Conservation (phyloP, 2,113 vertebrate genomes). For the Nettapus auritus region DNA sequence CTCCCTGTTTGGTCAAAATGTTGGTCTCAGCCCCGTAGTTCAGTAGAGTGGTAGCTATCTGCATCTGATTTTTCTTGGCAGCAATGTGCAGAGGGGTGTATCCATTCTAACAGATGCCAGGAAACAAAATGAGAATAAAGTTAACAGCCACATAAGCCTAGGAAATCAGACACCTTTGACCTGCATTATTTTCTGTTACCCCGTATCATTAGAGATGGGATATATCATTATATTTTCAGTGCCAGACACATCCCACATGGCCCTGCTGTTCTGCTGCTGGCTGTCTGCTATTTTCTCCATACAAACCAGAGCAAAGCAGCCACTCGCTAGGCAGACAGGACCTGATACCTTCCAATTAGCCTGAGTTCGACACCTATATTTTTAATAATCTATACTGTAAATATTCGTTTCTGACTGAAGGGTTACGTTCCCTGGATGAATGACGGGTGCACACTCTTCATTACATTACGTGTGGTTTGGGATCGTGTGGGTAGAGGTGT, state of each 20-base stretch:
- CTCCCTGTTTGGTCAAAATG: constrained; percentile 93
- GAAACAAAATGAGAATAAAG: background rate
- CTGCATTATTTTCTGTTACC: background rate
- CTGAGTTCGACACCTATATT: rapidly evolving
- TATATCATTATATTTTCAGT: background rate
- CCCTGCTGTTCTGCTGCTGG: background rate
- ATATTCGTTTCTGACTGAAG: background rate
- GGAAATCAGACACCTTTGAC: background rate
- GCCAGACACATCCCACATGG: background rate
- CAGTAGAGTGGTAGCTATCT: constrained; percentile 90
- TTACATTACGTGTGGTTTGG: background rate
- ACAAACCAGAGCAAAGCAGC: background rate
- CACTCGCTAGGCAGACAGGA: background rate
- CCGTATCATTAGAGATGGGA: background rate
- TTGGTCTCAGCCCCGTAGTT: constrained; percentile 90
- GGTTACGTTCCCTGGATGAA: background rate
- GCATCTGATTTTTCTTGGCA: constrained; percentile 98
- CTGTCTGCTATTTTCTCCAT: rapidly evolving
- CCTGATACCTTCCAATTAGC: background rate
- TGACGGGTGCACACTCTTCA: background rate
- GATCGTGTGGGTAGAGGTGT: background rate
- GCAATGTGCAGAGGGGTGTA: constrained; percentile 94
- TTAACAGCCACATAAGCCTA: background rate
- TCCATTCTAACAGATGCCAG: constrained; percentile 84
- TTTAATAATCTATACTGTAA: background rate